Conservation (phyloP, 2,113 vertebrate genomes). For the Nipponia nippon region DNA sequence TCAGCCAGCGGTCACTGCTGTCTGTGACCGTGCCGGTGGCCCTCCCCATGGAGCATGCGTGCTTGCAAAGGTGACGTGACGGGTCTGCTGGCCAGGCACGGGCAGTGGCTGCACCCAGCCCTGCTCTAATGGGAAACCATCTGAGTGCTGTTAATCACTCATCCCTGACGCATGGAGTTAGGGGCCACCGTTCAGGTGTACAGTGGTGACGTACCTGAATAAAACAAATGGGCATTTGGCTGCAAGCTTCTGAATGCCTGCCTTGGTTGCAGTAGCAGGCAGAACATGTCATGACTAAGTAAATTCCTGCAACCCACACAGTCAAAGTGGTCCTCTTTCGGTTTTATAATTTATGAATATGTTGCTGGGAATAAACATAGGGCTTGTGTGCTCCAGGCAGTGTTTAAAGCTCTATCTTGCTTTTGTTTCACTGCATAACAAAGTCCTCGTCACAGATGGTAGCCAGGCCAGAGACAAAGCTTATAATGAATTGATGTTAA, state of each 20-base stretch:
- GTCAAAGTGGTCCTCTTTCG: not conserved
- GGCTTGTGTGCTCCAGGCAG: not conserved
- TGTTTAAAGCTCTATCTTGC: not conserved
- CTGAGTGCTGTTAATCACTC: not conserved
- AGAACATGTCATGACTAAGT: not conserved
- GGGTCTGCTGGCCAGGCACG: not conserved
- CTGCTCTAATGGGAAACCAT: not conserved
- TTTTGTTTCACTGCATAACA: not conserved
- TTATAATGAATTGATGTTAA: not conserved
- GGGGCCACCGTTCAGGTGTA: not conserved
- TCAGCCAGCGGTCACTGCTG: not conserved
- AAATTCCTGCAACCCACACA: not conserved
- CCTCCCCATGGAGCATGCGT: accelerated
- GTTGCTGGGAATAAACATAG: not conserved
- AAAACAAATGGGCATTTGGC: not conserved
- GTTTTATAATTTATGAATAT: not conserved
- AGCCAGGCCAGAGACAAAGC: not conserved
- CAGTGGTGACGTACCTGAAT: not conserved
- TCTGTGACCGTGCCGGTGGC: not conserved
- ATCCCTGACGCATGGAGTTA: accelerated
- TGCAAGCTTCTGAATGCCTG: not conserved
- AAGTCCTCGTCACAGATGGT: not conserved
- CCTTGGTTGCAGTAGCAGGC: not conserved
- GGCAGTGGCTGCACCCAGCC: not conserved
- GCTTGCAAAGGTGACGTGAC: not conserved